Conservation (phyloP, 1,140 invertebrate species). For the Macrobrachium rosenbergii region DNA sequence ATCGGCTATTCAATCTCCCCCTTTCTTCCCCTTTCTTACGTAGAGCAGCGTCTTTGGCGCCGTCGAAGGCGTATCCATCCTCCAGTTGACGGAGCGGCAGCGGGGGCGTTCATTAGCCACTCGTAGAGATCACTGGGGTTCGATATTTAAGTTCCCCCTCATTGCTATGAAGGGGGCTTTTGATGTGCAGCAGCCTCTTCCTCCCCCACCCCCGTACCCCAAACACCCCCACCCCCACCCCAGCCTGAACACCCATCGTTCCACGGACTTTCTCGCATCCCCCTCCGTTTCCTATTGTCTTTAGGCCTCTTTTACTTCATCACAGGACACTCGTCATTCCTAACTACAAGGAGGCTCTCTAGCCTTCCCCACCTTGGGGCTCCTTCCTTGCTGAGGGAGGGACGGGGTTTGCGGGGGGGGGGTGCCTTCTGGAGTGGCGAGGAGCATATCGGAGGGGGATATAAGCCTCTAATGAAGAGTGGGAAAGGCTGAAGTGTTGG, state of each 20-base stretch:
- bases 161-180: too few species aligned
- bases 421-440: too few species aligned
- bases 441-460: too few species aligned
- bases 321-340: neutral
- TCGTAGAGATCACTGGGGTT: conserved; percentile 27
- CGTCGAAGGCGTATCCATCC: neutral
- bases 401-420: neutral
- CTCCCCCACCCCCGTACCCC: too few species aligned
- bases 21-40: neutral
- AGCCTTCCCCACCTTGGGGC: neutral
- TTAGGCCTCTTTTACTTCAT: conserved; percentile 13
- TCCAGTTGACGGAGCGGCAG: neutral
- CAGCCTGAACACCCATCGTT: neutral
- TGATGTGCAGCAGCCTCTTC: too few species aligned
- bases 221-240: too few species aligned
- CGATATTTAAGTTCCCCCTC: conserved; percentile 16
- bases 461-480: too few species aligned
- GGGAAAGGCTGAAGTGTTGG: too few species aligned
- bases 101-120: conserved; percentile 11
- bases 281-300: conserved; percentile 20
- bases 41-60: too few species aligned
- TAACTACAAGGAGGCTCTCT: neutral
- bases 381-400: neutral
- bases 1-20: neutral
- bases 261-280: neutral